Conservation (phyloP, 2,797 vertebrate species). For the Dermochelys coriacea region DNA sequence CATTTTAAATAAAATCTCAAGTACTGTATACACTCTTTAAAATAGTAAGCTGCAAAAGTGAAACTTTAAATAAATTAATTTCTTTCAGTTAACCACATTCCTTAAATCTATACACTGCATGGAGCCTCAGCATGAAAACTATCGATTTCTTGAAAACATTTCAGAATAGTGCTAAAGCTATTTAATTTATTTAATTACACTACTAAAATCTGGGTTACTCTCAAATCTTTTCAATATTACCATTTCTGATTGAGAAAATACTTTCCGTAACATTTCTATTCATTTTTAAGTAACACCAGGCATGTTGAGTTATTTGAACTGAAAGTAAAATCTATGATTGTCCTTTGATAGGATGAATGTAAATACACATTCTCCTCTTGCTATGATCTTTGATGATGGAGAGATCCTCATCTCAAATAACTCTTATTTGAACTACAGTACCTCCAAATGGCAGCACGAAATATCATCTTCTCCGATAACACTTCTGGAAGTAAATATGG, state of each 20-base stretch:
- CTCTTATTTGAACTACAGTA: background rate
- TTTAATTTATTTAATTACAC: background rate
- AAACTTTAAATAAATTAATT: background rate
- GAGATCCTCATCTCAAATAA: background rate
- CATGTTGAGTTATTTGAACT: background rate
- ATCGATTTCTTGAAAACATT: background rate
- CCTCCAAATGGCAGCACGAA: background rate
- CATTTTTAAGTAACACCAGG: background rate
- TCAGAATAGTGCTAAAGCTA: background rate
- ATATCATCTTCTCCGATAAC: rapidly evolving
- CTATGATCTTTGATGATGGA: background rate
- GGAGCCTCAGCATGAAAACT: background rate
- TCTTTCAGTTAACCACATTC: background rate
- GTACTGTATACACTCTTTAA: background rate
- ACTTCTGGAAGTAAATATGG: background rate
- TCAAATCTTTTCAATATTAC: background rate
- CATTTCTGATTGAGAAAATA: background rate
- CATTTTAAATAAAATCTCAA: background rate
- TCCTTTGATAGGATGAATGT: rapidly evolving
- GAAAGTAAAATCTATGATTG: background rate
- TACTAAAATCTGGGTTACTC: background rate
- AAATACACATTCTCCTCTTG: background rate
- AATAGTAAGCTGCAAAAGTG: background rate
- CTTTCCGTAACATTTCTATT: background rate
- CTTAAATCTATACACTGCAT: background rate